phyloP scores from a whole-genome alignment of 2,888 invertebrate species.

The Yponomeuta sedellus region DNA sequence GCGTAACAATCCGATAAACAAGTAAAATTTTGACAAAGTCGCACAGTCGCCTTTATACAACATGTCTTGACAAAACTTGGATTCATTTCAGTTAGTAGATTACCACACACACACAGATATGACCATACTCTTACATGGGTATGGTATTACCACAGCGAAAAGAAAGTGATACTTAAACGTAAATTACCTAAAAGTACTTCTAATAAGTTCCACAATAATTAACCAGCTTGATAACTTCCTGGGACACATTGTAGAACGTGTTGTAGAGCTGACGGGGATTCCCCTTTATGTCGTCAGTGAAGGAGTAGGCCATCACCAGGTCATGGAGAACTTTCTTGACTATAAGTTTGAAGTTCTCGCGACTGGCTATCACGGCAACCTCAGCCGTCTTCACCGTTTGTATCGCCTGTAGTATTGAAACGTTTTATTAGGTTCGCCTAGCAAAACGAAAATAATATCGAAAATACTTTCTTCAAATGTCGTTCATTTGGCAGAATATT shows the following conservation, averaged over 20 bases:
- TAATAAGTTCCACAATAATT: neutral
- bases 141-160: neutral
- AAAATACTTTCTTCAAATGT: too few species aligned
- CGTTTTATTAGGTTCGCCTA: too few species aligned
- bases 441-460: too few species aligned
- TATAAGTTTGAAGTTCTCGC: constrained; percentile 28
- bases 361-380: constrained; percentile 14
- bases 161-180: neutral
- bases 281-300: constrained; percentile 27
- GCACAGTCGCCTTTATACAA: too few species aligned
- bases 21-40: too few species aligned
- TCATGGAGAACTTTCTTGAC: constrained; percentile 35
- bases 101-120: too few species aligned
- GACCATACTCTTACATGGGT: too few species aligned
- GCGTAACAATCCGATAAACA: too few species aligned
- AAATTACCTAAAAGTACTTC: too few species aligned
- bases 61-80: too few species aligned
- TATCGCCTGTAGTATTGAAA: neutral
- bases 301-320: constrained; percentile 38
- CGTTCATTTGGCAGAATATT: too few species aligned
- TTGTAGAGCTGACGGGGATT: neutral
- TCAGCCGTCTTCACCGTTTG: constrained; percentile 28
- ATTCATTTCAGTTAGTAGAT: too few species aligned
- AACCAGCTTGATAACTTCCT: neutral
- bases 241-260: neutral